phyloP scores from a whole-genome alignment of 2,888 invertebrate genomes.

The Nysson spinosus region DNA sequence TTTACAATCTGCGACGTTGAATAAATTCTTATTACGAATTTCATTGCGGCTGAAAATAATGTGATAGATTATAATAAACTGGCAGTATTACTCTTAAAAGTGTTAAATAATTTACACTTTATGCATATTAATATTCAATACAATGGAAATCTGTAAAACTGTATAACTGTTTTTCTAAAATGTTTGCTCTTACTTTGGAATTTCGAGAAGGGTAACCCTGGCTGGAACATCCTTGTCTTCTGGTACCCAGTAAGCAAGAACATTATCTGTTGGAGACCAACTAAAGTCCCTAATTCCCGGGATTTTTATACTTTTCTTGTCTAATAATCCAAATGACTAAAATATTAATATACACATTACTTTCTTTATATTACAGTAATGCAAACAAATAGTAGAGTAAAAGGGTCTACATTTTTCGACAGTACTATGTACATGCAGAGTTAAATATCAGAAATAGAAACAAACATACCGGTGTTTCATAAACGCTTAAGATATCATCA shows the following conservation, averaged over 20 bases:
- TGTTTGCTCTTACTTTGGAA: conserved; percentile 91
- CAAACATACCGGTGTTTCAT: conserved; percentile 89
- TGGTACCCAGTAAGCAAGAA: conserved; percentile 98
- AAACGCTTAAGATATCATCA: conserved; percentile 91
- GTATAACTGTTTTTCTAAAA: no score
- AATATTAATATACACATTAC: conserved; percentile 53
- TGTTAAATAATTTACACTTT: not conserved
- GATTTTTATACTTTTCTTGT: conserved; percentile 96
- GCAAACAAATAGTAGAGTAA: no score
- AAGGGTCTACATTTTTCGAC: no score
- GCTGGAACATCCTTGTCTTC: conserved; percentile 98
- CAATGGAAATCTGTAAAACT: no score
- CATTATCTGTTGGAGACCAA: conserved; percentile 98
- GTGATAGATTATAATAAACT: conserved; percentile 1
- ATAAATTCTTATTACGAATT: conserved; percentile 95
- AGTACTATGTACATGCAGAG: not conserved
- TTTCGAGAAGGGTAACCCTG: conserved; percentile 93
- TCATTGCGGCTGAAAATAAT: conserved; percentile 83
- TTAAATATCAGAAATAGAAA: not conserved
- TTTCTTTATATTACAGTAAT: not conserved
- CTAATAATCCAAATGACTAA: conserved; percentile 92
- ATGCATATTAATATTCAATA: no score
- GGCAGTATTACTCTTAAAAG: no score
- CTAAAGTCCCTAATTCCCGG: conserved; percentile 94
- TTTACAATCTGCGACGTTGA: conserved; percentile 98